Base-by-base conservation (phyloP, 1,140 invertebrate species). In the Hycleus phaleratus region DNA sequence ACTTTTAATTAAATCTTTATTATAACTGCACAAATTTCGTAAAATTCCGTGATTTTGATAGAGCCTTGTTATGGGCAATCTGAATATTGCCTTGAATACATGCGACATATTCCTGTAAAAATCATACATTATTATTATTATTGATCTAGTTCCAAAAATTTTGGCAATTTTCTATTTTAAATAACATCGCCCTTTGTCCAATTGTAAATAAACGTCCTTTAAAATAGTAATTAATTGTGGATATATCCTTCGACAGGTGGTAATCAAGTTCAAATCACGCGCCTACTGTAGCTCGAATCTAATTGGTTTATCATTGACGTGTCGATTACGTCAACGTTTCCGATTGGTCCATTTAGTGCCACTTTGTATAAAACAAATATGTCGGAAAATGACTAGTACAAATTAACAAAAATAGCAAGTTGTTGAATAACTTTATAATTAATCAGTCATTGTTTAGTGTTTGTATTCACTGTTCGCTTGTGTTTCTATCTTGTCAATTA, bases 361-460 rank as follows among this genome's bases (percentile, higher is more conserved):
- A 59, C 50, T 55, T 50, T 54, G 58, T 49, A 50, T 47, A 43
- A 65, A 65, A 58, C 56, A 62, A 67, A 59, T 57, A 67, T 63
- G 67, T 68, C 65, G 61, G 61, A 49, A 64, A 65, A 67, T 68
- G 68, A 70, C 68, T 65, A 63, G 63, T 58, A 56, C 51, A 67
- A 69, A 67, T 59, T 57, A 57, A 62, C 58, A 64, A 60, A 63
- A 62, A 63, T 60, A 65, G 62, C 65, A 62, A 62, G 60, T 62
- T 59, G 62, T 49, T 56, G 48, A 49, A 56, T 43, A 46, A 40
- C 44, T 12, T 39, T 38, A 47, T 55, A 47, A 25, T 48, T 47
- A 47, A 56, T 48, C 53, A 24, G 24, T 48, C 46, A 46, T 24
- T 48, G 32, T 56, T 46, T 32, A 45, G 43, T 45, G 51, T 46